Conservation (phyloP, 2,888 invertebrate genomes). For the Morinoia aosen region DNA sequence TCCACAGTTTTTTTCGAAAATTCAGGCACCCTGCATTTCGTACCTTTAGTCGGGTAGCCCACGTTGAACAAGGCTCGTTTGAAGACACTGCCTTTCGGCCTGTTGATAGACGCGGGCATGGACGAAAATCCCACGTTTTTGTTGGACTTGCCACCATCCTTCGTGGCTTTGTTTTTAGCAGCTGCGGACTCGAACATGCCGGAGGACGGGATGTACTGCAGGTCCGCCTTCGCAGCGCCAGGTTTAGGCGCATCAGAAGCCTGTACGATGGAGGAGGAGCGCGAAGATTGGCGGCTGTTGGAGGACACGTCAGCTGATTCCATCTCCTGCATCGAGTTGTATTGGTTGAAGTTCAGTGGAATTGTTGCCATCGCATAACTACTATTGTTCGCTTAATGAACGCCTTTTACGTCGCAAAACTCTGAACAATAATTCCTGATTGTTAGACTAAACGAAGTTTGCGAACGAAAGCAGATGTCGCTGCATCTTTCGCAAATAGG, state of each 20-base stretch:
- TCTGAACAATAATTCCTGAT: background rate
- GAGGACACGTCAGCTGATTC: background rate
- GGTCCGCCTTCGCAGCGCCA: background rate
- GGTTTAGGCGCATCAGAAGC: background rate
- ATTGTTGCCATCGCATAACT: background rate
- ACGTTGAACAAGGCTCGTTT: slow-evolving; percentile 60
- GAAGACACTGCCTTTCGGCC: slow-evolving; percentile 58
- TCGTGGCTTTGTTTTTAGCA: background rate
- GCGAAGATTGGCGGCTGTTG: background rate
- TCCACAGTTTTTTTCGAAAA: no score
- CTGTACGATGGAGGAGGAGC: background rate
- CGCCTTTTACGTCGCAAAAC: background rate
- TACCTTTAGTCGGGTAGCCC: slow-evolving; percentile 63
- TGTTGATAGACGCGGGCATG: slow-evolving; percentile 50
- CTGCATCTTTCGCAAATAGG: background rate
- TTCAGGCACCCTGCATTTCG: background rate
- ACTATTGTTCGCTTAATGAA: background rate
- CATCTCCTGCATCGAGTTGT: background rate
- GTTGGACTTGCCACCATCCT: background rate
- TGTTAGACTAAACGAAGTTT: background rate
- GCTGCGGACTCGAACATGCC: slow-evolving; percentile 34
- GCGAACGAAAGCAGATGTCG: background rate
- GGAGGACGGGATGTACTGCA: background rate
- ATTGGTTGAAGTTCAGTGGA: background rate
- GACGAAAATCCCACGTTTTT: slow-evolving; percentile 30